A percentile compares a stretch with the other conserved stretches of the same genome.
Conservation (phyloP, 2,888 invertebrate genomes). For the Atrina japonica region DNA sequence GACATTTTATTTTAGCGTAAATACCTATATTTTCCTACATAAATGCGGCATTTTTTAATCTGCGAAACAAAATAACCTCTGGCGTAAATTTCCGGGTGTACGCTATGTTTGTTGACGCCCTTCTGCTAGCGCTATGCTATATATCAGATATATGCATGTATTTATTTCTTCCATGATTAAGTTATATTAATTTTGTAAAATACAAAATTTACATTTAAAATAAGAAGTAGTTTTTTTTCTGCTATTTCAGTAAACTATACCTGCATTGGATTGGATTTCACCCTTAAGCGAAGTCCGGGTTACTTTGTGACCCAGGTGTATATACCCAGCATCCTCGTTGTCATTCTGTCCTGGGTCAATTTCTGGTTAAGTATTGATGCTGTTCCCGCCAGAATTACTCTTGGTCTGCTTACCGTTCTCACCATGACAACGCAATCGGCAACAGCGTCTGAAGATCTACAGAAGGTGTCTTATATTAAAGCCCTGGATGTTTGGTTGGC, state of each 20-base stretch:
- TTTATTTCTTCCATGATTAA: too few relatives aligned
- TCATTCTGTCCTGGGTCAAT: conserved; percentile 48
- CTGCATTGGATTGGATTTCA: conserved; percentile 10
- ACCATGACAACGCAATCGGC: conserved; percentile 50
- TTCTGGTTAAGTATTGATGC: conserved; percentile 50
- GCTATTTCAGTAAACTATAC: conserved; percentile 25
- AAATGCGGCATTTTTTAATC: too few relatives aligned
- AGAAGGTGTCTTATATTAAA: conserved; percentile 49
- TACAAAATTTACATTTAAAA: too few relatives aligned
- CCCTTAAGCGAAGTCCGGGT: conserved; percentile 37
- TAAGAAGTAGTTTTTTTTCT: too few relatives aligned
- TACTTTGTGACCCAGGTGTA: conserved; percentile 48
- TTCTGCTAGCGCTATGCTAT: too few relatives aligned
- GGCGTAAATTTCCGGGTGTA: too few relatives aligned
- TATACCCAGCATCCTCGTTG: conserved; percentile 45
- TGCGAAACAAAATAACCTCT: too few relatives aligned
- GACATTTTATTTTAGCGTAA: too few relatives aligned
- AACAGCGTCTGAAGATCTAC: conserved; percentile 27
- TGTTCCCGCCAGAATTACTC: conserved; percentile 47
- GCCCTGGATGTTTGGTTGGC: conserved; percentile 88
- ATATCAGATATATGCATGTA: too few relatives aligned
- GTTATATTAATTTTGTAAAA: too few relatives aligned
- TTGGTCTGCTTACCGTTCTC: conserved; percentile 52
- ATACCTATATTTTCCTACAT: too few relatives aligned
- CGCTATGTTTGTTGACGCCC: too few relatives aligned